Base-by-base conservation (phyloP, 92 coral and sea anemone species). In the Palythoa heliodiscus region DNA sequence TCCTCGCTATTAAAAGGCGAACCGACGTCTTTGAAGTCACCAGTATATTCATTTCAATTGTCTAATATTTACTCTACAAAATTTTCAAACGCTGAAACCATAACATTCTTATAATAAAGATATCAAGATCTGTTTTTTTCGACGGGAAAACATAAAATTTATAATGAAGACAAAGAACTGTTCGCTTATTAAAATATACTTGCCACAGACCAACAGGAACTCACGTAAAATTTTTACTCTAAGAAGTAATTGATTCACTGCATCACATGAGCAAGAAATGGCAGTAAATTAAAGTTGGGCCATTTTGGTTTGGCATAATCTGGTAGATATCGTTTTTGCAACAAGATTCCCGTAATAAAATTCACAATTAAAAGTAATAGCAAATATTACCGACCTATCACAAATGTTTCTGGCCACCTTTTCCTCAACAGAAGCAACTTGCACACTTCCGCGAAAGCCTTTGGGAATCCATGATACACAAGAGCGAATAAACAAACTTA, bases 371-470 rank as follows among this genome's bases (percentile, higher is more conserved):
- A 47, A 47, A 80, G 73, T 39, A 64, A 80, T 23, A 70, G 60
- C 74, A 63, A 77, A 66, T 20, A 67, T 17, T 47, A 67, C 84
- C 66, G 40, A 80, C 84, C 73, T 80, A n/a, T 79, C 61, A 43
- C 43, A 61, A 79, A 39, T 61, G 16, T 79, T 55, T 37, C 54
- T 20, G 40, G 55, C 43, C 23, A 7, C 22, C 48, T 39, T 20
- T 66, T 43, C 60, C 73, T 64, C 48, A 38, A 80, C 55, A 55
- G 53, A 17, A 47, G 64, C 74, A 66, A 64, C 37, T 78, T 60
- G 66, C 47, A 19, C 72, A 80, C 84, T 80, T 80, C 84, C 84
- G 84, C 70, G 58, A 70, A 48, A 48, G 84, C 43, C 74, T 64
- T 80, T 64, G 48, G 75, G 47, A 66, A 80, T 23, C 73, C 84